Evolutionary conservation across 64 coral and sea anemone genomes (phyloP).

Genomic region (Porites australiensis): DNA sequence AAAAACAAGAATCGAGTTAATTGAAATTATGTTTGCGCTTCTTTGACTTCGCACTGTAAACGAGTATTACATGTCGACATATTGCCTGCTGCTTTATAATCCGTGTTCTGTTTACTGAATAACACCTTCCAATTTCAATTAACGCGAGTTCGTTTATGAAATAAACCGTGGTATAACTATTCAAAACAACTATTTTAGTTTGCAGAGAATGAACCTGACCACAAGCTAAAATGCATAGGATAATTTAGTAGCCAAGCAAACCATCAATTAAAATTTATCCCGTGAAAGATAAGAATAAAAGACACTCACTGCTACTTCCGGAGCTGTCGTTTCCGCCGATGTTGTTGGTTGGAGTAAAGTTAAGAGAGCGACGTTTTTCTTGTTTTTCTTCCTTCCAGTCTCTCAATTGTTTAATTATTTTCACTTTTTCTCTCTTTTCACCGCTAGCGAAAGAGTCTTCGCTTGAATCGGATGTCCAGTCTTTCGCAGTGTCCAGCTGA

Average conservation of each 20-base stretch:
- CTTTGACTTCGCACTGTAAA: not conserved
- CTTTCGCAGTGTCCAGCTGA: conserved; percentile 25
- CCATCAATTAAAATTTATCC: not conserved
- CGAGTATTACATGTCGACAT: not conserved
- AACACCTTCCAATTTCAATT: conserved; percentile 21
- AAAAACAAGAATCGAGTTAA: not conserved
- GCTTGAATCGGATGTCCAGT: conserved; percentile 74
- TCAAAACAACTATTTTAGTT: not conserved
- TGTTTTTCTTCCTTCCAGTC: conserved; percentile 54
- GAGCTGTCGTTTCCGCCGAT: conserved; percentile 16
- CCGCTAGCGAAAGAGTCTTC: conserved; percentile 61
- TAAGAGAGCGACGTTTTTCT: conserved; percentile 23
- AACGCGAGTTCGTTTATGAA: conserved; percentile 36
- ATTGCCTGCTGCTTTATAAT: not conserved
- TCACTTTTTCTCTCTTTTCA: conserved; percentile 60
- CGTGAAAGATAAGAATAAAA: not conserved
- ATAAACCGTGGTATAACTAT: not conserved
- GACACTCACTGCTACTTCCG: conserved; percentile 49
- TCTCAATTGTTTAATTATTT: conserved; percentile 68
- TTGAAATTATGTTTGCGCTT: not conserved
- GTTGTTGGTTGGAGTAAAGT: not conserved
- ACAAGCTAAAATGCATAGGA: not conserved
- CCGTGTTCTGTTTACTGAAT: not conserved
- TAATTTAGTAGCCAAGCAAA: conserved; percentile 20
- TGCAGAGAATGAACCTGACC: not conserved